Conservation (phyloP, 92 coral and sea anemone genomes). For the Zoanthus gigantus region DNA sequence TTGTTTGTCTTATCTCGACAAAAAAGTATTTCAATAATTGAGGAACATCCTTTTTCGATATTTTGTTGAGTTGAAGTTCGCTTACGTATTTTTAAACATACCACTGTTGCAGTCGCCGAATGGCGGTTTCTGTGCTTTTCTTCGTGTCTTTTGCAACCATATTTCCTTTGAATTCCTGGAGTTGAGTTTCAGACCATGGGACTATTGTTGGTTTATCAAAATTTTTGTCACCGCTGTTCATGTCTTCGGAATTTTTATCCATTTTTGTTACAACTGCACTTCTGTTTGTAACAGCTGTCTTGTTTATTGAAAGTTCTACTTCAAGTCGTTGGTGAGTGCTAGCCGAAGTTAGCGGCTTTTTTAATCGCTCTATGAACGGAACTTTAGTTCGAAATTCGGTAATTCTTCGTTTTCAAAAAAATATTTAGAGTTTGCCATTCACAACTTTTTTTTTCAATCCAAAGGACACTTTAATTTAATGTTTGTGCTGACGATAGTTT, state of each 20-base stretch:
- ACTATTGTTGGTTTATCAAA: slow-evolving; percentile 23
- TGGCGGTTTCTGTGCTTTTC: slow-evolving; percentile 28
- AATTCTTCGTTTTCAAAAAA: too few species aligned
- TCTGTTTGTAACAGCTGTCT: slow-evolving; percentile 20
- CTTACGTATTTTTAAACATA: neutral
- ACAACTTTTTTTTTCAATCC: too few species aligned
- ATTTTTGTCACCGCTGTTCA: slow-evolving; percentile 13
- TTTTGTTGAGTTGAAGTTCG: neutral
- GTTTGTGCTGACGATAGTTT: too few species aligned
- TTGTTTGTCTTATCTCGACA: neutral
- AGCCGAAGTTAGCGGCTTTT: neutral
- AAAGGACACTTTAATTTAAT: too few species aligned
- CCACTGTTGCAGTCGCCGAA: slow-evolving; percentile 24
- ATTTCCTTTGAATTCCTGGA: slow-evolving; percentile 19
- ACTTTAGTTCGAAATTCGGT: too few species aligned
- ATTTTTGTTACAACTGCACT: slow-evolving; percentile 17
- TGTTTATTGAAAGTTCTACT: neutral
- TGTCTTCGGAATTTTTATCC: slow-evolving; percentile 26
- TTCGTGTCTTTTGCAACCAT: slow-evolving; percentile 11
- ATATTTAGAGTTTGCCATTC: too few species aligned
- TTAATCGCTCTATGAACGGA: too few species aligned
- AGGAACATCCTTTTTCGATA: slow-evolving; percentile 4
- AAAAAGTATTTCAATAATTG: neutral
- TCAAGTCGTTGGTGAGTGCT: neutral
- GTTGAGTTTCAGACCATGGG: slow-evolving; percentile 18